Evolutionary conservation across 2,113 vertebrate genomes (phyloP), one percentile per base, ranked within the genome.

Genomic region (Ptyas mucosa): DNA sequence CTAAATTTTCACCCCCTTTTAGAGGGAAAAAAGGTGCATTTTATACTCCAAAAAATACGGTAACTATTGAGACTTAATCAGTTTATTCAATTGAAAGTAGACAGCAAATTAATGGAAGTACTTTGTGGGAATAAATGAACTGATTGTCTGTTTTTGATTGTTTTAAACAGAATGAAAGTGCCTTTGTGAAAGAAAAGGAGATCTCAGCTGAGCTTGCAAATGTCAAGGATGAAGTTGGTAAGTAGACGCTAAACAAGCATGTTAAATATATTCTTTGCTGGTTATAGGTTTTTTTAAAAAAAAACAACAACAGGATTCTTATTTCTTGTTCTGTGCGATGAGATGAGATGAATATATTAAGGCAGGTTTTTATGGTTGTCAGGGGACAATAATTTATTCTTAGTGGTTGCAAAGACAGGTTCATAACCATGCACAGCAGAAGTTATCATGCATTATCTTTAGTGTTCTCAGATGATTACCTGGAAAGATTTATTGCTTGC

Each of bases 171-270:
- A 99, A 96, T 92, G 98, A 99, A 98, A 98, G 97, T 93, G 98
- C 98, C 96, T 96, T 98, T 95, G 98, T 98, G 97, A 99, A 98
- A 97, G 98, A 99, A 97, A 98, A 98, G 97, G 98, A 99, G 94
- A 97, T 99, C 96, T 98, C 98, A 95, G 95, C 98, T 91, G 98
- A 99, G 97, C 98, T 99, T 96, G 97, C 98, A 96, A 98, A 97
- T 96, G 98, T 99, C 98, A 99, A 98, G 97, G 98, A 99, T 98
- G 99, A 99, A 99, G 98, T 99, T 96, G 99, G 99, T 99, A 98
- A 99, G 99, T 98, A 95, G 94, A 64, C 51, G 8, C 90, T 93
- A 69, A 29, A 91, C 8, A 75, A 97, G 89, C 69, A 87, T 87
- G 0, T 46, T 64, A 91, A 88, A 93, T 86, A 92, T 85, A 89